Conservation (phyloP, 1,140 invertebrate genomes). For the Paramacrobiotus metropolitanus region DNA sequence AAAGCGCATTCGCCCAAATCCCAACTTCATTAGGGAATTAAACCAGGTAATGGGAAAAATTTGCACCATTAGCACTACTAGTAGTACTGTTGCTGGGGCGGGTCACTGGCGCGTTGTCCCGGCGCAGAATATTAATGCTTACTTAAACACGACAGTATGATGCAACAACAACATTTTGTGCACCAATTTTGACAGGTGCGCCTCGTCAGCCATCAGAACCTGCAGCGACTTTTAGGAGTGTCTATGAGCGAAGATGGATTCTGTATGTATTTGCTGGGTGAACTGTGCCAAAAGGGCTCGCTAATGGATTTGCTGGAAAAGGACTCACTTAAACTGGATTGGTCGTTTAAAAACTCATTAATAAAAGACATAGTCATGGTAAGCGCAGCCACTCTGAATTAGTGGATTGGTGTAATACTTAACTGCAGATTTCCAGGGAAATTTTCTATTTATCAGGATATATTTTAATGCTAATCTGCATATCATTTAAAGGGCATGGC, state of each 20-base stretch:
- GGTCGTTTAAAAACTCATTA: constrained; percentile 73
- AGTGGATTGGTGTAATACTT: background rate
- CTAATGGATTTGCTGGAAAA: constrained; percentile 63
- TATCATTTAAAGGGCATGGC: constrained; percentile 66
- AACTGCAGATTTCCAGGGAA: background rate
- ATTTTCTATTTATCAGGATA: background rate
- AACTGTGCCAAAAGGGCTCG: constrained; percentile 3
- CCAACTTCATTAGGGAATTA: background rate
- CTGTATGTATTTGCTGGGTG: background rate
- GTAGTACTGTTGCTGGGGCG: background rate
- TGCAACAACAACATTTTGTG: no score
- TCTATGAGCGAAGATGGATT: background rate
- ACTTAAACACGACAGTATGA: no score
- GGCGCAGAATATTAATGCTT: no score
- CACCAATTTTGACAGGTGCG: constrained; percentile 1
- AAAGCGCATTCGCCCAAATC: background rate
- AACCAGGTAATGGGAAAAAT: constrained; percentile 2
- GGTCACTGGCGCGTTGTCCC: background rate
- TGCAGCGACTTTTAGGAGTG: constrained; percentile 1
- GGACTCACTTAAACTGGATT: constrained; percentile 70
- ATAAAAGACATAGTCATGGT: constrained; percentile 73
- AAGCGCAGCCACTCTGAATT: no score
- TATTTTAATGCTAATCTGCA: no score
- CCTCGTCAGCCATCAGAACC: background rate
- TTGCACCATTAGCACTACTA: background rate